phyloP scores from a whole-genome alignment of 2,888 invertebrate species.

The Anthrax anthrax region DNA sequence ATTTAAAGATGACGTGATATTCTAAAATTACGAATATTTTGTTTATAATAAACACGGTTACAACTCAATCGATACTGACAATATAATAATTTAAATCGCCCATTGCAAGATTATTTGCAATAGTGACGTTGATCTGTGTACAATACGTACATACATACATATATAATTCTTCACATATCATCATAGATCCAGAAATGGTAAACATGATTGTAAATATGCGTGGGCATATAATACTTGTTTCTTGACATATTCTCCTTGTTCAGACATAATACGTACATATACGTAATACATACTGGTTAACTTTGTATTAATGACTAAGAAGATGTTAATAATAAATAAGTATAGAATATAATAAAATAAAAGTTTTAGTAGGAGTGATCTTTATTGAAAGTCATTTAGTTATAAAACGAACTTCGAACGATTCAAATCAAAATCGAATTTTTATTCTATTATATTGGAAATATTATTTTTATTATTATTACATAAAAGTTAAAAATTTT shows the following conservation, averaged over 20 bases:
- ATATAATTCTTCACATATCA: no score
- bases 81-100: neutral
- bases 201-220: neutral
- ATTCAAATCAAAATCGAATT: neutral
- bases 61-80: neutral
- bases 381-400: constrained; percentile 3
- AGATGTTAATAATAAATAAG: no score
- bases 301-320: neutral
- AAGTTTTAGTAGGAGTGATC: neutral
- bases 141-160: no score
- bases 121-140: constrained; percentile 6
- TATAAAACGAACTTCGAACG: constrained; percentile 8
- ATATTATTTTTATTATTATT: neutral
- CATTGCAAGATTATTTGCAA: constrained; percentile 6
- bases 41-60: neutral
- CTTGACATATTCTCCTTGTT: constrained; percentile 2
- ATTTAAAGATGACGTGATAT: neutral
- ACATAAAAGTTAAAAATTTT: no score
- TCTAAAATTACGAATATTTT: neutral
- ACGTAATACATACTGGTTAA: no score
- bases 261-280: neutral
- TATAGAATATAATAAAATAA: neutral
- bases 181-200: constrained; percentile 6
- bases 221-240: constrained; percentile 1
- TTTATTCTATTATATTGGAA: neutral